Conservation (phyloP, 2,113 vertebrate species). For the Nanger granti region DNA sequence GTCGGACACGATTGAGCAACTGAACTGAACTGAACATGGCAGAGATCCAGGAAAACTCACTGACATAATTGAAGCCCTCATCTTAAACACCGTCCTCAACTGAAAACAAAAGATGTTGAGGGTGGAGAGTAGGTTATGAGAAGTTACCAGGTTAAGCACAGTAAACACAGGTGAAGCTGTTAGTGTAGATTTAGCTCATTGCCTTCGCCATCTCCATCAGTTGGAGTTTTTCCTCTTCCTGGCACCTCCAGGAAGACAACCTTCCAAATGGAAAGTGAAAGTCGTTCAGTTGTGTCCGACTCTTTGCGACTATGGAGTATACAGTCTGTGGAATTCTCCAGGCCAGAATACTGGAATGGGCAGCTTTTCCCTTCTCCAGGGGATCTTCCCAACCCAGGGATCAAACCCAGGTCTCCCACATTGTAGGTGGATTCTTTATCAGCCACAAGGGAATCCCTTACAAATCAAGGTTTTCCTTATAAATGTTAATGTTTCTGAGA, state of each 20-base stretch:
- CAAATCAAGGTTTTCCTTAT: not conserved
- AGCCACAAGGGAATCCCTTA: not conserved
- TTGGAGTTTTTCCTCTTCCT: not conserved
- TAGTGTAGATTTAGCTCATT: not conserved
- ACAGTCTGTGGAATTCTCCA: not conserved
- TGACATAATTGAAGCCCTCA: not conserved
- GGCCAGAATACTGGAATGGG: not conserved
- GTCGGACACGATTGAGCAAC: no score
- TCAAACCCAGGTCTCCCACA: not conserved
- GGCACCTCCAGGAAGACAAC: not conserved
- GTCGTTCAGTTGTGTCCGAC: not conserved
- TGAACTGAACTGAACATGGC: no score
- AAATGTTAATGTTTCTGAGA: not conserved
- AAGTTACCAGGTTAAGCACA: not conserved
- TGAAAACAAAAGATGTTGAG: not conserved
- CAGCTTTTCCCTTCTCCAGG: not conserved
- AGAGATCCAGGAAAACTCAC: not conserved
- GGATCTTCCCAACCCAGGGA: not conserved
- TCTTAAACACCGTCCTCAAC: not conserved
- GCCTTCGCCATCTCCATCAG: not conserved
- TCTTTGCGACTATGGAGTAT: not conserved
- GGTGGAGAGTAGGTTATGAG: not conserved
- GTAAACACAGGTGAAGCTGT: not conserved
- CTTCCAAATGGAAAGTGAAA: not conserved
- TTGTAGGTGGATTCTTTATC: not conserved